Evolutionary conservation across 2,113 vertebrate genomes (phyloP).

Genomic region (Larimichthys polyactis): DNA sequence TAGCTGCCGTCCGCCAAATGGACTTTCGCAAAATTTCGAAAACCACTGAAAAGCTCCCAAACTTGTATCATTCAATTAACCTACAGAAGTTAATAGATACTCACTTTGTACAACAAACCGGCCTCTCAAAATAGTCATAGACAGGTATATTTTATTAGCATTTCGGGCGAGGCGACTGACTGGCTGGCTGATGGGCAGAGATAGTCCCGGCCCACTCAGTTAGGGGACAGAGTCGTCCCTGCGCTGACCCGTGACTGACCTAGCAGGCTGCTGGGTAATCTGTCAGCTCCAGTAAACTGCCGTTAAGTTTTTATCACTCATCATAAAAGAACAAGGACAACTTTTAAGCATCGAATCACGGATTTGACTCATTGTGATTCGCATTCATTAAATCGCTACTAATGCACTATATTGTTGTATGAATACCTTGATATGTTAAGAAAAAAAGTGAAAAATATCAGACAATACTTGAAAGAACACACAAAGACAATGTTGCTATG

Average conservation of each 20-base stretch:
- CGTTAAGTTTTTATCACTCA: constrained; percentile 62
- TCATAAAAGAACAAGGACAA: constrained; percentile 53
- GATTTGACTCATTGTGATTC: background rate
- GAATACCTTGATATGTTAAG: background rate
- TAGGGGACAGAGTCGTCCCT: constrained; percentile 60
- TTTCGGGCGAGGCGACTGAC: constrained; percentile 55
- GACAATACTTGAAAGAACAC: constrained; percentile 7
- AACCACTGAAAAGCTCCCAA: constrained; percentile 5
- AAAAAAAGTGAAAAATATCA: background rate
- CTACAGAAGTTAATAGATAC: constrained; percentile 31
- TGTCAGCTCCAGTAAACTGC: constrained; percentile 40
- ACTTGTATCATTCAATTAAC: constrained; percentile 6
- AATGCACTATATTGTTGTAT: background rate
- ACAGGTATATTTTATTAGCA: constrained; percentile 58
- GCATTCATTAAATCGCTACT: background rate
- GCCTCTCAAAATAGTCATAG: constrained; percentile 17
- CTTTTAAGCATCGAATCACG: constrained; percentile 37
- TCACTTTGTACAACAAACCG: background rate
- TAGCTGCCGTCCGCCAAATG: background rate
- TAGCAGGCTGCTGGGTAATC: constrained; percentile 52
- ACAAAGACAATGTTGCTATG: background rate
- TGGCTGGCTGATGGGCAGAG: constrained; percentile 54
- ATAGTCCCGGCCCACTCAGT: constrained; percentile 67
- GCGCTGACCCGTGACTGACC: constrained; percentile 62
- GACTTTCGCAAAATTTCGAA: background rate